Base-by-base conservation (phyloP, 2,888 invertebrate genomes). In the Hermaeophaga mercurialis region DNA sequence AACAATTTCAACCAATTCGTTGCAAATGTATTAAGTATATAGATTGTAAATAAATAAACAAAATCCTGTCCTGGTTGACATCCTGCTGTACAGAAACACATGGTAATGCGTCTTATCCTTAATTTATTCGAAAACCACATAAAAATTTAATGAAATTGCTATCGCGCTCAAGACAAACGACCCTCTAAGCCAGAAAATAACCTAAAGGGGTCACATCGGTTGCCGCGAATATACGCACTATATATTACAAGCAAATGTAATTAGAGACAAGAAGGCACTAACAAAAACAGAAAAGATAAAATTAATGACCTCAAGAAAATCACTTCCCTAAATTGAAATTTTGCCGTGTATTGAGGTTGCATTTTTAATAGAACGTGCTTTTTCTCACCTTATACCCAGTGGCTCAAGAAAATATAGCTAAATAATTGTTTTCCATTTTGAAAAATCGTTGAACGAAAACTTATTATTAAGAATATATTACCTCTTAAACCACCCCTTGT, bases 321-420 rank as follows among this genome's bases (percentile, higher is more conserved):
- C 57, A 55, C 60, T 55, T 55, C 19, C 48, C 52, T 18, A 58
- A 56, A 62, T 62, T 62, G 61, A 55, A 59, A 62, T 62, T 62
- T 59, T 45, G 52, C 55, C 54, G 54, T 33, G 59, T 49, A 61
- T 62, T 56, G 61, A 65, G 63, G 62, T 56, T 62, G 59, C 57
- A 62, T 73, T 72, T 73, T 73, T 73, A 73, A 72, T 70, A 66
- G 62, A 62, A 50, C 65, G 66, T 66, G n/a, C 64, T 64, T 59
- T 66, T 67, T 55, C 54, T 54, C 33, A 26, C 26, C 4, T 8
- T 9, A 9, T 26, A 26, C 26, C 5, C 4, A 9, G 26, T 26
- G 26, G 9, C 8, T 26, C 9, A 26, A 3, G 8, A 8, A 26
- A 26, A n/a, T n/a, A n/a, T n/a, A n/a, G n/a, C n/a, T n/a, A n/a